Base-by-base conservation (phyloP, 1,140 invertebrate genomes). In the Orchestia grillus region DNA sequence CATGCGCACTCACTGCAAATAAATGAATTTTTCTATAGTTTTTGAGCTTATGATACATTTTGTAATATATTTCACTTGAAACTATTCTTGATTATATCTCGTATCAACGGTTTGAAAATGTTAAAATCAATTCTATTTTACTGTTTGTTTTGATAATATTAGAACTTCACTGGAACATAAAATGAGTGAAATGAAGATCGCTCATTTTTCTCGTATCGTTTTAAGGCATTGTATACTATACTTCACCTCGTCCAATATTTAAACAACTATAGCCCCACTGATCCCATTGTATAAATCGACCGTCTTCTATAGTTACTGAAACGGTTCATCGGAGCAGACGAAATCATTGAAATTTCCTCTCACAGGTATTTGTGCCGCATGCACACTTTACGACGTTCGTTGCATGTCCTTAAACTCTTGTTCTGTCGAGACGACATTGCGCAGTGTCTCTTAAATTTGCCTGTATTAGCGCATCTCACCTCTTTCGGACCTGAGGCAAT, bases 391-490 rank as follows among this genome's bases (percentile, higher is more conserved):
- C 62, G 62, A 77, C 62, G 62, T 77, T 36, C 62, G 62, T 77
- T 77, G 62, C 62, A 77, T 77, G 62, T 77, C 62, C 62, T 77
- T 77, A 77, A 77, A 77, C 62, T 77, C 62, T 77, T 77, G 62
- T 77, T 77, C 62, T 77, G 62, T 77, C 62, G 28, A 77, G 28
- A 28, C 28, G 62, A 77, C 62, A 77, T 77, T 77, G 62, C 62
- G 62, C 62, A 15, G 62, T 77, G 62, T 77, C 62, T 77, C 11
- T 77, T 77, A 77, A 77, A 77, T 77, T 77, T 36, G 62, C 36
- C 62, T 77, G 62, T 77, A 77, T 77, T 77, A 3, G 62, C 62
- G 62, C 62, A 77, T 77, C 62, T 77, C 62, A 77, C 62, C 62
- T 77, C 62, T 77, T 77, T 77, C 62, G 62, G 62, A 19, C 11